Conservation (phyloP, 2,113 vertebrate genomes). For the Chitala chitala region DNA sequence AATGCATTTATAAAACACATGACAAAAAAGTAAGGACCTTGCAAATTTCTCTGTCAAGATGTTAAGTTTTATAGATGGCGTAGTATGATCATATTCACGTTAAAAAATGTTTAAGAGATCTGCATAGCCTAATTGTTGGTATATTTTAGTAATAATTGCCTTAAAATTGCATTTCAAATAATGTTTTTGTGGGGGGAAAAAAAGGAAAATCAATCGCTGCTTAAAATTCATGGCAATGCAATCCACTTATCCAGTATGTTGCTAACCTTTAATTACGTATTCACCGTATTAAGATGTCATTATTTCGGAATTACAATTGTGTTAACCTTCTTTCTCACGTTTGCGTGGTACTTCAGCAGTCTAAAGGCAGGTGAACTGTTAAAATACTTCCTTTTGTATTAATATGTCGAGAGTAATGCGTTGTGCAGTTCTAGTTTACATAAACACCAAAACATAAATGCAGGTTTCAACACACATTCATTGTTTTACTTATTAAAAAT, state of each 20-base stretch:
- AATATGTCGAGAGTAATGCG: too few relatives aligned
- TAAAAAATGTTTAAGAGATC: neutral
- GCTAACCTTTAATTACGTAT: slow-evolving; percentile 78
- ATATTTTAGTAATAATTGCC: slow-evolving; percentile 55
- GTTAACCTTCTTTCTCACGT: slow-evolving; percentile 63
- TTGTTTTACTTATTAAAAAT: too few relatives aligned
- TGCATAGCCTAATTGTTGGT: slow-evolving; percentile 38
- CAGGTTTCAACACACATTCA: too few relatives aligned
- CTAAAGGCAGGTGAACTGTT: slow-evolving; percentile 50
- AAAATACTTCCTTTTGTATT: too few relatives aligned
- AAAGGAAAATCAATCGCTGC: slow-evolving; percentile 68
- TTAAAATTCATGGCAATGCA: slow-evolving; percentile 75
- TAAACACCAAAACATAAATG: too few relatives aligned
- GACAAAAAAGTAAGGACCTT: too few relatives aligned
- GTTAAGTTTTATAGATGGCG: too few relatives aligned
- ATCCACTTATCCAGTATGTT: slow-evolving; percentile 77
- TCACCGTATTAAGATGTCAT: slow-evolving; percentile 77
- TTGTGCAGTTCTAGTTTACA: too few relatives aligned
- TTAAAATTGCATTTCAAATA: slow-evolving; percentile 71
- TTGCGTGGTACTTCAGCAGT: slow-evolving; percentile 44
- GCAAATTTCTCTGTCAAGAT: too few relatives aligned
- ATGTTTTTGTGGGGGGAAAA: slow-evolving; percentile 65
- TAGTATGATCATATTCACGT: too few relatives aligned
- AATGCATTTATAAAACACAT: too few relatives aligned
- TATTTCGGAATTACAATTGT: slow-evolving; percentile 63